Base-by-base conservation (phyloP, 2,797 vertebrate genomes). In the Falco cherrug region DNA sequence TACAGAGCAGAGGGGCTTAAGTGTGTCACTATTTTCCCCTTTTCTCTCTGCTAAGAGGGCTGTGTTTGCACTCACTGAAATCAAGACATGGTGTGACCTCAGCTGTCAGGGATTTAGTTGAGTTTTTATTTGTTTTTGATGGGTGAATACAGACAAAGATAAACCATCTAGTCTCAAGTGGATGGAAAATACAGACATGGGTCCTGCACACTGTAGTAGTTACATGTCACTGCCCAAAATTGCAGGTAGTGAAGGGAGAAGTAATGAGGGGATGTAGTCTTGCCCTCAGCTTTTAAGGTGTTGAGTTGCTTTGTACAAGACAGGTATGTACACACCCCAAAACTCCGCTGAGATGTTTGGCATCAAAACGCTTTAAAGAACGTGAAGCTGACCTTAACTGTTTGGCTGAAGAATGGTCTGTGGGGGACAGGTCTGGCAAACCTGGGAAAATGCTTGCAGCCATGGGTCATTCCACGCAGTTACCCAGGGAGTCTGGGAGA, bases 111-210 rank as follows among this genome's bases (percentile, higher is more conserved):
- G 56, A 78, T 87, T 87, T 97, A 91, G 43, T n/a, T 65, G 37
- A 78, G 86, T 77, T 94, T 78, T 87, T 93, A 92, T 97, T 97
- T 97, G 54, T 4, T 87, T 93, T 96, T 76, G 69, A 24, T 64
- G 84, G 89, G 68, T 81, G 87, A 95, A 92, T 83, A 60, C 43
- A 92, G 84, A 84, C 95, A 92, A 93, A 97, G 88, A 79, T 41
- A 96, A 97, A 92, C 25, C 57, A 64, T 70, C 79, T 70, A 82
- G 64, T 90, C 87, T 94, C 88, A 65, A 96, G 90, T 87, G 85
- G 84, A 75, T 85, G 60, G 73, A 91, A 96, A 95, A 77, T 41
- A 77, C 63, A 90, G 93, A 71, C 43, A 57, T 50, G 20, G 82
- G 70, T 93, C 47, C 45, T 79, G 43, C 3, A 2, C 31, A 50